Conservation (phyloP, 2,113 vertebrate species). For the Tupaia chinensis region DNA sequence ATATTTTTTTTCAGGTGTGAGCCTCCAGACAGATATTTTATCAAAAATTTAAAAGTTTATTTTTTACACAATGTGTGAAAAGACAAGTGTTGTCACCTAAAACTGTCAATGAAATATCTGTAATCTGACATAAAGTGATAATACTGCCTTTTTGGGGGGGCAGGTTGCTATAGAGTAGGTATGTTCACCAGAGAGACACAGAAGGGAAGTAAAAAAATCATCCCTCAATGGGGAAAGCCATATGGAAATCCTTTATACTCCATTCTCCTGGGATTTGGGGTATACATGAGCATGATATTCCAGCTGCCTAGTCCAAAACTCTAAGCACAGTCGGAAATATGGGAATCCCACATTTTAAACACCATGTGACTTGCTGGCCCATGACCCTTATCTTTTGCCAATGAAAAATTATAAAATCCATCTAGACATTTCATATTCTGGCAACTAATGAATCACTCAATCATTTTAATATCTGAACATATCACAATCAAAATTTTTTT, state of each 20-base stretch:
- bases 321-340: too few relatives aligned
- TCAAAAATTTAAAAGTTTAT: background rate
- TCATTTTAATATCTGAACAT: background rate
- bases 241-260: too few relatives aligned
- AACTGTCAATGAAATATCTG: background rate
- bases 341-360: too few relatives aligned
- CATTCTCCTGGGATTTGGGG: too few relatives aligned
- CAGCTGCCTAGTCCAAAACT: too few relatives aligned
- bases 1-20: background rate
- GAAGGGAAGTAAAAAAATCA: too few relatives aligned
- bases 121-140: background rate
- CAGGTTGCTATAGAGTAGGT: too few relatives aligned
- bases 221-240: too few relatives aligned
- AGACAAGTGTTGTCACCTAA: background rate
- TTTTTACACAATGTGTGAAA: background rate
- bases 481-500: background rate
- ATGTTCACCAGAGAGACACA: too few relatives aligned
- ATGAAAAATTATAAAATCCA: background rate
- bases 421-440: background rate
- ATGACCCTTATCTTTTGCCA: background rate
- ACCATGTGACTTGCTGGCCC: too few relatives aligned
- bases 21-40: background rate
- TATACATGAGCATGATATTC: too few relatives aligned
- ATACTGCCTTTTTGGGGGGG: background rate
- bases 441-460: background rate